Evolutionary conservation across 1,140 invertebrate genomes (phyloP), one percentile per base, ranked within the genome.

Genomic region (Anadara kagoshimensis): DNA sequence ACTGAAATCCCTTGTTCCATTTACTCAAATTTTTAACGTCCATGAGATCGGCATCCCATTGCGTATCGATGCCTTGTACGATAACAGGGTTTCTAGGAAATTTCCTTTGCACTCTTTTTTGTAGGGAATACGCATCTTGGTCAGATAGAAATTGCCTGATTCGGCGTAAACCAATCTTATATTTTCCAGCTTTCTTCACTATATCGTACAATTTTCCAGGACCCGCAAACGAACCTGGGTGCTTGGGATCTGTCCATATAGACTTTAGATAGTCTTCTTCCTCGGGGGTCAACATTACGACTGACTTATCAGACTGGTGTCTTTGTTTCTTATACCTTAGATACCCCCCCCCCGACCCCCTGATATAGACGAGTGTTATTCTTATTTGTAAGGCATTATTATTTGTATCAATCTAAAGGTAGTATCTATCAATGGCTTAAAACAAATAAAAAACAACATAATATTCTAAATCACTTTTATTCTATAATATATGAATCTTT

Each of bases 81-180:
- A 54, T 58, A 36, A 20, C 20, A 78, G 82, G 47, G 29, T 36
- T 36, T 58, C 65, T 20, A 12, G 36, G 20, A 45, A 58, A 68
- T 20, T 68, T 68, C 57, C 54, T 68, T 16, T 47, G 65, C 18
- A 58, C 54, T 45, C 65, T 44, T 41, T 68, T 68, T 68, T 68
- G 65, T 44, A 68, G 18, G 14, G 65, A 56, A 45, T 68, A 68
- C 12, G 65, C 29, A 57, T 58, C 54, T 20, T 56, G 36, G 20
- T 68, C 36, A 11, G 65, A 57, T 44, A 68, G 22, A 57, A 68
- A 58, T 66, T 68, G 65, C 45, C 22, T 68, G 14, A 56, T 68
- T 18, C 26, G 22, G 43, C 24, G 41, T 41, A 68, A 47, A 5
- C 54, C 54, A 12, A 68, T 68, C 43, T 68, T 58, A 47, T 57